Base-by-base conservation (phyloP, 30 jellyfish, hydroid and myxozoan genomes). In the Cassiopea andromeda region DNA sequence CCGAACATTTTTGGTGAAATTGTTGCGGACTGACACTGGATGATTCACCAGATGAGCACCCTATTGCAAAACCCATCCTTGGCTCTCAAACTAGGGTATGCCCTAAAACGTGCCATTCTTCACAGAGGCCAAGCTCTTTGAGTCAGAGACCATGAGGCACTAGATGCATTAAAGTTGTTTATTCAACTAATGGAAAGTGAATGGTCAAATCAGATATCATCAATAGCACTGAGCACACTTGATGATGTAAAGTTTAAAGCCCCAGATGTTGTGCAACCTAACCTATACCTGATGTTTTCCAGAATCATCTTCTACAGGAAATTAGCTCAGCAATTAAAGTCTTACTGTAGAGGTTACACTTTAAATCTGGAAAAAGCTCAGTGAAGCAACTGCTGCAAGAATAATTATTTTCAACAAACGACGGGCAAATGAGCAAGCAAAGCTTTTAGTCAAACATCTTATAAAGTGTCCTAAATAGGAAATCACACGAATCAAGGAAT, bases 351-450 rank as follows among this genome's bases (percentile, higher is more conserved):
- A 78, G 66, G 77, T 75, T 45, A 2, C 44, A 47, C 86, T 88
- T 16, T 54, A 78, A 6, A 60, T 14, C 19, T 88, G 95, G 95
- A 80, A 89, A 60, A 12, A 48, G 48, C 81, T 58, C 8, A 77
- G 89, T 15, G 94, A 87, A 50, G n/a, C 78, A 19, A 76, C 84
- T 4, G 83, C 80, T 5, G 72, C 89, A 7, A 87, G 94, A 83
- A 50, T 87, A 68, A 60, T 83, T 43, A 66, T 77, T 38, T 77
- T 87, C 75, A 87, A 87, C 73, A 83, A 83, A 47, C 64, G 94
- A 67, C 83, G 89, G 44, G 94, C 89, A 75, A 87, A 87, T 49
- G 94, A 87, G 58, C 89, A 58, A 44, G 15, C 83, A 12, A 83
- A 87, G 58, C 1, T 87, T 54, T 69, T 50, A 14, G 60, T 87